Evolutionary conservation across 2,113 vertebrate genomes (phyloP).

Genomic region (Podarcis muralis): DNA sequence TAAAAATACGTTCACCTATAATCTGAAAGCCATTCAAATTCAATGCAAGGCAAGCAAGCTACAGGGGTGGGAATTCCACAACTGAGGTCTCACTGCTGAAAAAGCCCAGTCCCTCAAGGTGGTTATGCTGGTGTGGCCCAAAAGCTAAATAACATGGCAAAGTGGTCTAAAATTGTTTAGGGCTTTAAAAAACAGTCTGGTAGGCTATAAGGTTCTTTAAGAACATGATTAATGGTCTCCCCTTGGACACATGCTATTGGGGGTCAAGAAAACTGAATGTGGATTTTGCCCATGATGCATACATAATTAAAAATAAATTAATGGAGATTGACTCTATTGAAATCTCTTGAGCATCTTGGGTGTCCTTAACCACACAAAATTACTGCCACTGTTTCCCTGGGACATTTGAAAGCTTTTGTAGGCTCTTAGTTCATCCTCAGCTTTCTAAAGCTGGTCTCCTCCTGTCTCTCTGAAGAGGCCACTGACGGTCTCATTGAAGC

Average conservation of each 20-base stretch:
- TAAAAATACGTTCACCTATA: not conserved
- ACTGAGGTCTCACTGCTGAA: not conserved
- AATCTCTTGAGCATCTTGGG: not conserved
- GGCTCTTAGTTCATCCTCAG: not conserved
- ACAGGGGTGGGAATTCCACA: not conserved
- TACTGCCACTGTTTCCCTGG: not conserved
- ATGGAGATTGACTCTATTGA: not conserved
- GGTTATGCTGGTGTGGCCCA: too few species aligned
- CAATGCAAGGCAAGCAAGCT: not conserved
- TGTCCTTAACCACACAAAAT: not conserved
- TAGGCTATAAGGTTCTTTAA: not conserved
- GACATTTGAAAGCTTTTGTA: constrained; percentile 31
- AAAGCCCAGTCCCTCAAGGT: not conserved
- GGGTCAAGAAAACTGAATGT: not conserved
- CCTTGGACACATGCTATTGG: not conserved
- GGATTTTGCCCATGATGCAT: not conserved
- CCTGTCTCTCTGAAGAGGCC: not conserved
- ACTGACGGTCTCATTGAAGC: not conserved
- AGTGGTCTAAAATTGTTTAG: not conserved
- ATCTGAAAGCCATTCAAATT: not conserved
- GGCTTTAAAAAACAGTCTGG: not conserved
- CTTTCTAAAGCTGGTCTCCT: constrained; percentile 31
- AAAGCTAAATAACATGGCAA: too few species aligned
- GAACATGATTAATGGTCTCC: not conserved
- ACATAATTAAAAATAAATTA: not conserved